Base-by-base conservation (phyloP, 2,113 vertebrate species). In the Holacanthus passer region DNA sequence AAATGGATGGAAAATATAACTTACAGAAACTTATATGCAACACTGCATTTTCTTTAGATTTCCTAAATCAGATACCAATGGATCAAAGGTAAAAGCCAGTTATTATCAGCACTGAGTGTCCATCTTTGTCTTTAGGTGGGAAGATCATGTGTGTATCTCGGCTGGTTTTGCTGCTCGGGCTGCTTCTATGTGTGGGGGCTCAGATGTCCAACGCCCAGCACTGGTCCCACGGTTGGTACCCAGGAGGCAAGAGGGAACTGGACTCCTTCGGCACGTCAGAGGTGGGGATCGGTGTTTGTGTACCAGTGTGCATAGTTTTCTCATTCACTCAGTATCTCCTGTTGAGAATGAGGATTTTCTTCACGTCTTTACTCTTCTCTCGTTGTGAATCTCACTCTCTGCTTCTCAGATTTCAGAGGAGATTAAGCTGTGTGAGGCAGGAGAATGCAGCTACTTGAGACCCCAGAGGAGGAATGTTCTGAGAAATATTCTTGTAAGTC, bases 171-270 rank as follows among this genome's bases (percentile, higher is more conserved):
- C 81, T 96, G 87, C 53, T 95, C 8, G 93, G 95, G 69, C 76
- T 96, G 86, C 70, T 97, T 82, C 86, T 96, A 22, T 94, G 93
- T 79, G 81, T 94, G 12, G 88, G 94, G 16, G 83, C 89, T 16
- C 90, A 94, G 71, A 77, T 94, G 35, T 95, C 90, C 14, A 73
- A 37, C 7, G 92, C 86, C 27, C 97, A 98, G 92, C 97, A 98
- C 91, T 97, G 96, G 96, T 97, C 97, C 78, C 96, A 97, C 16
- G 95, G 97, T 48, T 97, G 96, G 96, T 97, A 96, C 80, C 96
- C 96, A 0, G 96, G 96, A 87, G 96, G 97, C 62, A 98, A 97
- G 77, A 79, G 94, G 86, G 96, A 96, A 59, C 83, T 96, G 24
- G 91, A 94, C 11, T 63, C 90, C 20, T 93, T 94, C 13, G 55